phyloP scores from a whole-genome alignment of 37 sponge, comb jelly and placozoan species.

The Hexactinellida sp. region DNA sequence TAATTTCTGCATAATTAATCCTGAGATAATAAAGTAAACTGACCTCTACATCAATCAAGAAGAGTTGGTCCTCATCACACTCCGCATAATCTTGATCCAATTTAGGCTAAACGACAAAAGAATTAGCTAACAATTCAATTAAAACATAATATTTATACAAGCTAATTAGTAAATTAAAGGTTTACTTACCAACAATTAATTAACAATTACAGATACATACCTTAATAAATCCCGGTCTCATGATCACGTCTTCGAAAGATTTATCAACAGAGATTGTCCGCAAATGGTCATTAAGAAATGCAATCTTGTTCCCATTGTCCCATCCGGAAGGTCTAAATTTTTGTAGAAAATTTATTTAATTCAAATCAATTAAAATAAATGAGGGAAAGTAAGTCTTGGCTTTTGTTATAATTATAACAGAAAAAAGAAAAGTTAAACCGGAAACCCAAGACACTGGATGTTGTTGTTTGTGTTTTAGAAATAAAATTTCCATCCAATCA shows the following conservation, averaged over 20 bases:
- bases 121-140: not conserved
- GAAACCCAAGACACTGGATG: too few species aligned
- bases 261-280: slow-evolving; percentile 38
- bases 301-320: slow-evolving; percentile 90
- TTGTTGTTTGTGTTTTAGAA: too few species aligned
- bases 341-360: too few species aligned
- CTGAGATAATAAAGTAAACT: too few species aligned
- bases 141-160: not conserved
- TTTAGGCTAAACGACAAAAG: not conserved
- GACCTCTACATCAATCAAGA: not conserved
- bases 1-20: too few species aligned
- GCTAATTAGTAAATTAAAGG: not conserved
- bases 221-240: slow-evolving; percentile 29
- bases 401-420: too few species aligned
- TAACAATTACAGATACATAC: not conserved
- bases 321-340: slow-evolving; percentile 80
- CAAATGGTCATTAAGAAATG: slow-evolving; percentile 72
- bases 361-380: too few species aligned
- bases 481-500: too few species aligned
- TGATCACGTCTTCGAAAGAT: slow-evolving; percentile 39
- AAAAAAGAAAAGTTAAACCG: too few species aligned
- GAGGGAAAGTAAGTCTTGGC: too few species aligned
- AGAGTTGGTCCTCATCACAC: slow-evolving; percentile 6
- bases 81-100: not conserved
- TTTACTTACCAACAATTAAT: not conserved